A percentile compares a stretch with the other conserved stretches of the same genome.
Evolutionary conservation across 2,113 vertebrate genomes (phyloP).

Genomic region (Neoarius graeffei): DNA sequence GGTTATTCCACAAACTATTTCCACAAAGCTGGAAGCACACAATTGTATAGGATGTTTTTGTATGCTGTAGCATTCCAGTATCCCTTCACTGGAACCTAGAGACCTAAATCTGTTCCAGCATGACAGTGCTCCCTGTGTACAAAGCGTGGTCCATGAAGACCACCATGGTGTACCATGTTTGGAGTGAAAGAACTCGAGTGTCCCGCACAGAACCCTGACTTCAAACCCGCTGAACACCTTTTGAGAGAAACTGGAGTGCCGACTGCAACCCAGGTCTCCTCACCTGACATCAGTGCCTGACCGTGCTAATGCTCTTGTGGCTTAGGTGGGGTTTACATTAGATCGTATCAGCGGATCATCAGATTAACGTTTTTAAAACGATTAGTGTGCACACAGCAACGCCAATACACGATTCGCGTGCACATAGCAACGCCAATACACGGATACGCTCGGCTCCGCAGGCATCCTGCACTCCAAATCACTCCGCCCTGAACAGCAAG

Average conservation of each 20-base stretch:
- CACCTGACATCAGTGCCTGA: neutral
- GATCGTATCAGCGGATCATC: too few relatives aligned
- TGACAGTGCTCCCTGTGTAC: neutral
- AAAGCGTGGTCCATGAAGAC: neutral
- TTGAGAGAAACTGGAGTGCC: neutral
- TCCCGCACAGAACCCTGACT: neutral
- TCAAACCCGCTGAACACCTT: neutral
- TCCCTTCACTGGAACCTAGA: neutral
- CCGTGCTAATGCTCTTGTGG: neutral
- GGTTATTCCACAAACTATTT: too few relatives aligned
- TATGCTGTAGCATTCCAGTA: neutral
- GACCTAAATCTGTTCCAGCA: neutral
- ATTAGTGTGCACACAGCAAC: too few relatives aligned
- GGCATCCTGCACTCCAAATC: too few relatives aligned
- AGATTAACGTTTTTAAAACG: too few relatives aligned
- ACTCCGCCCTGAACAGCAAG: too few relatives aligned
- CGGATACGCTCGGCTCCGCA: too few relatives aligned
- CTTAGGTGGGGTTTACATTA: too few relatives aligned
- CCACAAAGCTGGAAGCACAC: too few relatives aligned
- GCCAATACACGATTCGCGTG: too few relatives aligned
- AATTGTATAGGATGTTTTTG: too few relatives aligned
- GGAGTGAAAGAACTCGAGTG: neutral
- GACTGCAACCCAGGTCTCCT: neutral
- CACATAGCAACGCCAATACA: too few relatives aligned
- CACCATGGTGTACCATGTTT: neutral